These are phyloP conservation scores for Vanessa atalanta DNA, from an alignment of 1,140 invertebrate species.

Conservation along the genomic window DNA sequence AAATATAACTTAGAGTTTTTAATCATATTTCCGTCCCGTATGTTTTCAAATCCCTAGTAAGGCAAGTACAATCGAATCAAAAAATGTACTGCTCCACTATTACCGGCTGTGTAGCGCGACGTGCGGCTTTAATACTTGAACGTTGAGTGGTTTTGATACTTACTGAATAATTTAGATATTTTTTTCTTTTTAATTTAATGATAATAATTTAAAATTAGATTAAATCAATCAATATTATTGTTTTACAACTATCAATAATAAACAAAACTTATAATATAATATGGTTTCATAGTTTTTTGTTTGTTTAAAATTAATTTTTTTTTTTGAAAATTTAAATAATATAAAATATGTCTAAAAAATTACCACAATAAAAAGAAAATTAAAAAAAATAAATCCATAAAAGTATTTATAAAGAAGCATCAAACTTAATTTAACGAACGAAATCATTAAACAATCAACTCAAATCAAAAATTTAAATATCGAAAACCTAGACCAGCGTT, in stretches of 20 bases:
- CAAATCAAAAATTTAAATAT: conserved; percentile 23
- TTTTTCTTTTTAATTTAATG: no score
- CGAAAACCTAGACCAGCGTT: conserved; percentile 25
- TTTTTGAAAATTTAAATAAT: no score
- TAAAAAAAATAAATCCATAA: not conserved
- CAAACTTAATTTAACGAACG: not conserved
- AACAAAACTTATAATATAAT: no score
- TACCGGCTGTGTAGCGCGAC: conserved; percentile 32
- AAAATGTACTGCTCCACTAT: conserved; percentile 38
- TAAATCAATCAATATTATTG: no score
- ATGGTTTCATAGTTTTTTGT: no score
- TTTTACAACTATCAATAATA: no score
- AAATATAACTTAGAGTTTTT: not conserved
- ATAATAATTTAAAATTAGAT: no score
- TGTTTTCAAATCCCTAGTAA: conserved; percentile 29
- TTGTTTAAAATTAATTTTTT: no score
- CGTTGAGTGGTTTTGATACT: conserved; percentile 21
- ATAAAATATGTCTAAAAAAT: no score
- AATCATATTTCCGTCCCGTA: not conserved
- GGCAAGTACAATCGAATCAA: conserved; percentile 39
- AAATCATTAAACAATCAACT: conserved; percentile 31
- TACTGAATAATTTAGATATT: not conserved
- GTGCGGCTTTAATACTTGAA: conserved; percentile 18
- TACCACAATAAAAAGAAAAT: no score
- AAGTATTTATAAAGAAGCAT: not conserved